A percentile compares a stretch with the other conserved stretches of the same genome.
Conservation (phyloP, 2,797 vertebrate genomes). For the Bradypus variegatus region DNA sequence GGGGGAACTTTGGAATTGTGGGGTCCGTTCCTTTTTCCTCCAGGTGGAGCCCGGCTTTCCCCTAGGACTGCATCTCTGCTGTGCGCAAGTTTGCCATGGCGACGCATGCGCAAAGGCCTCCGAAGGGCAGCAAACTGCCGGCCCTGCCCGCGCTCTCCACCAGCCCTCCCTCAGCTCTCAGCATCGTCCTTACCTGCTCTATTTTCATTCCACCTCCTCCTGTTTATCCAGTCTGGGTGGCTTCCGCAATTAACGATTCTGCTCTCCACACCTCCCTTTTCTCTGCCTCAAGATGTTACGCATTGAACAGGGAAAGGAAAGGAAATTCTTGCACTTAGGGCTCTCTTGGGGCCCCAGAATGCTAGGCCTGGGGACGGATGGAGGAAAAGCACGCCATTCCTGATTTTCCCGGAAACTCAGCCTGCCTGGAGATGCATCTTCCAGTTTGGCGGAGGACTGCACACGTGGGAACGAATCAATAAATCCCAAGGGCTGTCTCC, state of each 20-base stretch:
- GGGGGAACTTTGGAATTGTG: accelerated
- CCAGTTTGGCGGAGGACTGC: background rate
- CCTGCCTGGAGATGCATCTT: background rate
- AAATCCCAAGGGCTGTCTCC: background rate
- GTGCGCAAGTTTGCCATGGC: background rate
- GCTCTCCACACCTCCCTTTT: background rate
- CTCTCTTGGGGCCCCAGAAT: background rate
- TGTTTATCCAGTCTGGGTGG: background rate
- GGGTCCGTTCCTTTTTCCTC: background rate
- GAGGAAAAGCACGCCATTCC: background rate
- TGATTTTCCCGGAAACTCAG: background rate
- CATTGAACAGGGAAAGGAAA: background rate
- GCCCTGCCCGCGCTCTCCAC: too few species aligned
- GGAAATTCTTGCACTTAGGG: background rate
- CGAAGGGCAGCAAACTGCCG: too few species aligned
- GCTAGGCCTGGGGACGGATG: background rate
- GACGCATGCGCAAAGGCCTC: too few species aligned
- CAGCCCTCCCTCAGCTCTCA: background rate
- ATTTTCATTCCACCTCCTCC: background rate
- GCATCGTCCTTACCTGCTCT: background rate
- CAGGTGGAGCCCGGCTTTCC: accelerated
- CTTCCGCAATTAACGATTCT: background rate
- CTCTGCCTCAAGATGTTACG: background rate
- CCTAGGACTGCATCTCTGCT: background rate
- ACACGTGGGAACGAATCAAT: background rate